phyloP scores from a whole-genome alignment of 1,140 invertebrate genomes.

The Atopsyche davidsoni region DNA sequence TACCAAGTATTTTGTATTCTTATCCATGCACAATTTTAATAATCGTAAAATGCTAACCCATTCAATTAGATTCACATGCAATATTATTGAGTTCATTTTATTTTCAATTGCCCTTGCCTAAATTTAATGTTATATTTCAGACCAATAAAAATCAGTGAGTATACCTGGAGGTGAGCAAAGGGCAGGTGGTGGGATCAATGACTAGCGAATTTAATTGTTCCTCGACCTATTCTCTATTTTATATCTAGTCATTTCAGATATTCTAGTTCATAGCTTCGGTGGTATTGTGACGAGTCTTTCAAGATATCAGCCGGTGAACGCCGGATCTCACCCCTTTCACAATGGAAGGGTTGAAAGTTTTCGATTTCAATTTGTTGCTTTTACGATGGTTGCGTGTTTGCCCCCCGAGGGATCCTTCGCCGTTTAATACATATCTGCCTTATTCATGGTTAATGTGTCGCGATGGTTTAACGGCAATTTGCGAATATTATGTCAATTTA shows the following conservation, averaged over 20 bases:
- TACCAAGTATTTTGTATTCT: too few species aligned
- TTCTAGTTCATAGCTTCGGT: conserved; percentile 13
- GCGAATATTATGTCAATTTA: conserved; percentile 20
- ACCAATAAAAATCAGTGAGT: too few species aligned
- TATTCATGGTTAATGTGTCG: conserved; percentile 10
- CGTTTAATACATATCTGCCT: background rate
- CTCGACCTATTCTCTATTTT: conserved; percentile 20
- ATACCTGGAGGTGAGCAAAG: too few species aligned
- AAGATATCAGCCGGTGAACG: conserved; percentile 7
- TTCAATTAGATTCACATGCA: too few species aligned
- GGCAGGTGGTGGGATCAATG: conserved; percentile 19
- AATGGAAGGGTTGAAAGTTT: conserved; percentile 21
- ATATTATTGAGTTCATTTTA: too few species aligned
- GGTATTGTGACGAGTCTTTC: conserved; percentile 8
- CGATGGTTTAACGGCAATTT: conserved; percentile 20
- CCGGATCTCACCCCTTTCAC: conserved; percentile 1
- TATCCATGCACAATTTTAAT: too few species aligned
- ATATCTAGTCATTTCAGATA: conserved; percentile 1
- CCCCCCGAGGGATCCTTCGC: background rate
- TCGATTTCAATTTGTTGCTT: conserved; percentile 26
- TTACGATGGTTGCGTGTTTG: conserved; percentile 18
- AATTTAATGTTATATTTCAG: too few species aligned
- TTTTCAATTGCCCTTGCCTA: too few species aligned
- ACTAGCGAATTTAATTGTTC: conserved; percentile 22
- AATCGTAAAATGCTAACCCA: too few species aligned